Conservation (phyloP, 2,888 invertebrate genomes). For the Pseudococcus longispinus region DNA sequence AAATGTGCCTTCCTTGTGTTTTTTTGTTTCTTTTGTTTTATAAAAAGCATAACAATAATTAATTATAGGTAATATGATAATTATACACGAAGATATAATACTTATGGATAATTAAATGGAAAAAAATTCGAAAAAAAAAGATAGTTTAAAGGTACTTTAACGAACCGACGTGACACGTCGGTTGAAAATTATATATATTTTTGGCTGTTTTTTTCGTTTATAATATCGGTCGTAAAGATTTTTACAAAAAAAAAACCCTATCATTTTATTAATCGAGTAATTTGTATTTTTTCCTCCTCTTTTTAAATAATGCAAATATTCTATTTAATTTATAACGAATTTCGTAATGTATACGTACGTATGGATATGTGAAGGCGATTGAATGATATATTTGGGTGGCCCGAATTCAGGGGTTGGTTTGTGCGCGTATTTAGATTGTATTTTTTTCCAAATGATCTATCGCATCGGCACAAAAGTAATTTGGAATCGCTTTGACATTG, state of each 20-base stretch:
- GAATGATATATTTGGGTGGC: too few species aligned
- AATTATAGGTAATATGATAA: conserved; percentile 7
- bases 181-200: conserved; percentile 11
- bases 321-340: background rate
- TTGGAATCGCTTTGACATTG: background rate
- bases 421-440: background rate
- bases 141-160: background rate
- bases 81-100: conserved; percentile 12
- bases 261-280: background rate
- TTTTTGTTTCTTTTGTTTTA: background rate
- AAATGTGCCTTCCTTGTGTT: conserved; percentile 37
- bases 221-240: background rate
- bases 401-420: too few species aligned
- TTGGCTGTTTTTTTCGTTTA: background rate
- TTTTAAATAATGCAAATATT: background rate
- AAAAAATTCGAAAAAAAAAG: background rate
- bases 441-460: background rate
- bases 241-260: too few species aligned
- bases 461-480: background rate
- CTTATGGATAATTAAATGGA: background rate
- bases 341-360: background rate
- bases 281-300: conserved; percentile 6
- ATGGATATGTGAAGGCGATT: background rate
- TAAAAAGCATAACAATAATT: conserved; percentile 22
- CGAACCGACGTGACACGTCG: background rate